Evolutionary conservation across 2,888 invertebrate genomes (phyloP), one percentile per base, ranked within the genome.

Genomic region (Rotaria magnacalcarata): DNA sequence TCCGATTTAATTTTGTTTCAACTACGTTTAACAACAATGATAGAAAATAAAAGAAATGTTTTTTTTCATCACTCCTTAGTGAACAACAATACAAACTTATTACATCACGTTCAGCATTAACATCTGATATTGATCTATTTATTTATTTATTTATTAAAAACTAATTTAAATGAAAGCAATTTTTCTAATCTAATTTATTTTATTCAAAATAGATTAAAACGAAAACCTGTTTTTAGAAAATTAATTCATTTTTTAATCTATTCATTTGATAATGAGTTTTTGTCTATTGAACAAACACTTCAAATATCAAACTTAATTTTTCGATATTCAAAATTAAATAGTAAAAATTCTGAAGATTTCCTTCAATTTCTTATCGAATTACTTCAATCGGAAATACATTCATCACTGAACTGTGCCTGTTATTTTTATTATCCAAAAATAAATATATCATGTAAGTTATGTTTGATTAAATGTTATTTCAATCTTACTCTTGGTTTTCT

Each of bases 211-310:
- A 24, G 47, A 41, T 47, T 47, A n/a, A 43, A 47, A 8, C 47
- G 47, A 1, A 67, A 80, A 80, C 24, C 3, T 80, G 80, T 47
- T 80, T n/a, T 43, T 5, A 24, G 47, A 7, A 47, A 80, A 80
- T 24, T 80, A 47, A 24, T 80, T 24, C 3, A 47, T 47, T 80
- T 80, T 24, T n/a, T 80, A 5, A 4, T 80, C 0, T 47, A 43
- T 43, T 47, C 80, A 80, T 80, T 80, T 80, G 80, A 80, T 24
- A 80, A 80, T 80, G 24, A 80, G 24, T 47, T 16, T 47, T 80
- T 80, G 47, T 19, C 67, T 14, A 27, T 41, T 34, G 11, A 14
- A 16, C 34, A 67, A 67, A 67, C 67, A 16, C 67, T 67, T 67
- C 34, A 67, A 67, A 34, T 67, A 34, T 24, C 24, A 80, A 80